Evolutionary conservation across 1,140 invertebrate species (phyloP).

Genomic region (Ruditapes philippinarum): DNA sequence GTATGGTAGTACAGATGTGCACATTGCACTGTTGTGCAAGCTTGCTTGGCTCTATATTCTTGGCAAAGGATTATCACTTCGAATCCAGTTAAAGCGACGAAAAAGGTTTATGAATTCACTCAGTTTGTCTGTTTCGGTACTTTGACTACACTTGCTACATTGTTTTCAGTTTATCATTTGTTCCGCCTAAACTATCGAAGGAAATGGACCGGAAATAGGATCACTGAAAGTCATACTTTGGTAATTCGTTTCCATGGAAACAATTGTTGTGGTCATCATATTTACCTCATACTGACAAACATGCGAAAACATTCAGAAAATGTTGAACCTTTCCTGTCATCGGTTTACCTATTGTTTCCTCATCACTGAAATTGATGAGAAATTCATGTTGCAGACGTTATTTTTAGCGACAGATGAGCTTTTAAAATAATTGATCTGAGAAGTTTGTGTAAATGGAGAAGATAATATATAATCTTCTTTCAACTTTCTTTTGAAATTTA

Average conservation of each 20-base stretch:
- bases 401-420: background rate
- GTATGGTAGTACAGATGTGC: no score
- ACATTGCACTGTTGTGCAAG: no score
- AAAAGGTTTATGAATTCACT: no score
- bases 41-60: no score
- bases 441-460: background rate
- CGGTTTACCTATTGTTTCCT: background rate
- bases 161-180: constrained; percentile 49
- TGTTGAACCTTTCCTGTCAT: constrained; percentile 1
- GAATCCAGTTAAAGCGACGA: no score
- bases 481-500: background rate
- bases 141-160: no score
- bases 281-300: constrained; percentile 34
- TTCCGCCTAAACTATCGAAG: constrained; percentile 40
- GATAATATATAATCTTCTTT: background rate
- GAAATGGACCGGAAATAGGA: constrained; percentile 48
- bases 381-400: constrained; percentile 25
- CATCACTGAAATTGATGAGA: background rate
- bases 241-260: constrained; percentile 10
- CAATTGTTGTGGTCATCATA: constrained; percentile 23
- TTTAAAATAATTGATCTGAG: background rate
- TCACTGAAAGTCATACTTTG: constrained; percentile 29
- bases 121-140: no score
- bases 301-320: background rate
- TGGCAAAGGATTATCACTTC: no score